Evolutionary conservation across 1,140 invertebrate species (phyloP), one percentile per base, ranked within the genome.

Genomic region (Pantala flavescens): DNA sequence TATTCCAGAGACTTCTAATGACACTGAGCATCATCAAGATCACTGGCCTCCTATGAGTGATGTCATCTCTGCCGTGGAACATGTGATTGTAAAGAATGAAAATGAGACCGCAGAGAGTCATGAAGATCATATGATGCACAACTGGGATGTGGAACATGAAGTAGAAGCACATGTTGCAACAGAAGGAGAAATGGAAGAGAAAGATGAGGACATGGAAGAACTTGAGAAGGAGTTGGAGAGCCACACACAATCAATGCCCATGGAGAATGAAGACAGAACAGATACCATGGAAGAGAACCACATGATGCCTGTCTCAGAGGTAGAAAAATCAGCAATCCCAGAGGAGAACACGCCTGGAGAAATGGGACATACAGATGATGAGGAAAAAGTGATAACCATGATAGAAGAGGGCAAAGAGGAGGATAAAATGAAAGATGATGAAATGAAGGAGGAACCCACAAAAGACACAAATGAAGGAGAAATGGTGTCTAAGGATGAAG

Each of bases 181-280:
- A 7, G 63, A 70, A 7, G n/a, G 7, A 70, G 63, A n/a, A n/a
- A 23, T 21, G 63, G 63, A 23, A 70, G 23, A 70, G 2, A 11
- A 72, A 72, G 23, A 24, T n/a, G 71, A 24, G n/a, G 36, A 72
- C 49, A 63, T 72, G 36, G 71, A 2, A 72, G 71, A 19, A 72
- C 23, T 23, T 24, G 16, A 72, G 71, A 24, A 23, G n/a, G 36
- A n/a, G 23, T 19, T 24, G n/a, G 16, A 72, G n/a, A 2, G 9
- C 9, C 28, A 36, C 9, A 36, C 28, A 36, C 3, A 36, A 70
- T 2, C 63, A 70, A 21, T 23, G 23, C 19, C 63, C 2, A 70
- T 21, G 70, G 24, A 14, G 24, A 71, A 23, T 24, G 70, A 24
- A n/a, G 23, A 71, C 70, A 71, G 23, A 23, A 12, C 1, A 24